phyloP scores from a whole-genome alignment of 2,888 invertebrate genomes.

The Empis stercorea region DNA sequence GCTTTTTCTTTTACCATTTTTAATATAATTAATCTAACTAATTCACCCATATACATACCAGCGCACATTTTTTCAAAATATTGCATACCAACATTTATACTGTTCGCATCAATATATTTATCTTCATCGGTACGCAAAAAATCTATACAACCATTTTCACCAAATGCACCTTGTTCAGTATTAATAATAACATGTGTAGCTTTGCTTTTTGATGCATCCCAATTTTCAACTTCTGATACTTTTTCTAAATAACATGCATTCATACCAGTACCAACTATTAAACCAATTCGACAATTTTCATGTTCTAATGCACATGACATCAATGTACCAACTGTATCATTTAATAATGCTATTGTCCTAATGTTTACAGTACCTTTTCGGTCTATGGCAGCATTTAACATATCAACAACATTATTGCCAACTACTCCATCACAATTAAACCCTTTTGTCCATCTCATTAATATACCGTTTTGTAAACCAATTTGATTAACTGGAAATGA shows the following conservation, averaged over 20 bases:
- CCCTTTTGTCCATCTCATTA: constrained; percentile 92
- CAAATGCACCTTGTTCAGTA: constrained; percentile 95
- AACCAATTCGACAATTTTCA: constrained; percentile 62
- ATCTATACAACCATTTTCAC: constrained; percentile 76
- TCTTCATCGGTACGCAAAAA: constrained; percentile 76
- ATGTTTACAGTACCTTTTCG: constrained; percentile 71
- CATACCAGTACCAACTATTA: constrained; percentile 70
- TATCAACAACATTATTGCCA: constrained; percentile 74
- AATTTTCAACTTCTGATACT: constrained; percentile 30
- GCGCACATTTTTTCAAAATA: constrained; percentile 95
- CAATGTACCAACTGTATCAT: constrained; percentile 86
- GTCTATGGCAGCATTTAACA: constrained; percentile 74
- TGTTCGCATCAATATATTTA: constrained; percentile 62
- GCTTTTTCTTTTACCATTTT: constrained; percentile 64
- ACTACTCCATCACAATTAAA: constrained; percentile 85
- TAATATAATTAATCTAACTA: constrained; percentile 71
- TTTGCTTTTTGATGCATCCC: constrained; percentile 23
- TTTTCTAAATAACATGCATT: constrained; percentile 92
- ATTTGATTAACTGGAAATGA: constrained; percentile 83
- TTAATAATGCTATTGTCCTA: constrained; percentile 79
- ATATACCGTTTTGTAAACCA: constrained; percentile 70
- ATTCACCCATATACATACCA: constrained; percentile 96
- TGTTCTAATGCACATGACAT: constrained; percentile 86
- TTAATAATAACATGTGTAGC: constrained; percentile 73
- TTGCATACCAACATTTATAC: constrained; percentile 72